Percentiles rank a stretch among this genome's conserved stretches.
Evolutionary conservation across 1,140 invertebrate genomes (phyloP).

Genomic region (Cotesia vestalis): DNA sequence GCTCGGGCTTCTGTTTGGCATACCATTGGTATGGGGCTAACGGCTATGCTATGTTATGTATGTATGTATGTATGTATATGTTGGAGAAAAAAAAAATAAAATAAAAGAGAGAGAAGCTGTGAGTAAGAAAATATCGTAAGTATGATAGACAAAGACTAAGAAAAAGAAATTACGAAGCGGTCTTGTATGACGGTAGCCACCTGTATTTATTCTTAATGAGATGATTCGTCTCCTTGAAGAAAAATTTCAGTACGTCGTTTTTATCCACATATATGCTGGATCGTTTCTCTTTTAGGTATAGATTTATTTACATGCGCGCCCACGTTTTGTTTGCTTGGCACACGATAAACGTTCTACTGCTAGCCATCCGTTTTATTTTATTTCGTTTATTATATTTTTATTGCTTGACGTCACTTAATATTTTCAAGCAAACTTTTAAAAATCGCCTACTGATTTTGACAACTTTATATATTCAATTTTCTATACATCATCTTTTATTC

Average conservation of each 20-base stretch:
- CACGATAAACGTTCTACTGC: constrained; percentile 41
- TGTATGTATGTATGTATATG: not conserved
- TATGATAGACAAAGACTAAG: constrained; percentile 6
- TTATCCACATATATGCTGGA: constrained; percentile 6
- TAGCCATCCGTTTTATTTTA: constrained; percentile 33
- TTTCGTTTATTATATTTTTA: too few relatives aligned
- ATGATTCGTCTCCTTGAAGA: constrained; percentile 20
- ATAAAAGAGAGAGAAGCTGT: not conserved
- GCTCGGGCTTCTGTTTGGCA: constrained; percentile 64
- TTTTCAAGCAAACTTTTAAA: not conserved
- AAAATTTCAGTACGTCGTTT: constrained; percentile 14
- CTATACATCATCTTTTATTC: too few relatives aligned
- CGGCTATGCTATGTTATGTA: constrained; percentile 9
- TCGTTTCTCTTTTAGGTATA: constrained; percentile 28
- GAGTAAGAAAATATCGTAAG: constrained; percentile 8
- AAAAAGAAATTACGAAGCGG: not conserved
- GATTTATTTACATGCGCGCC: constrained; percentile 38
- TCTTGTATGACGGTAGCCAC: constrained; percentile 46
- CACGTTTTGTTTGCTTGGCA: constrained; percentile 51
- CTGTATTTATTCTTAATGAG: constrained; percentile 55
- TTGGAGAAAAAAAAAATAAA: constrained; percentile 13
- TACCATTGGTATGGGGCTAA: constrained; percentile 46
- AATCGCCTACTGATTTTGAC: not conserved
- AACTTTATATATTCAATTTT: not conserved
- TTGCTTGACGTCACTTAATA: constrained; percentile 27